Evolutionary conservation across 1,140 invertebrate species (phyloP), one percentile per base, ranked within the genome.

Genomic region (Cyclina sinensis): DNA sequence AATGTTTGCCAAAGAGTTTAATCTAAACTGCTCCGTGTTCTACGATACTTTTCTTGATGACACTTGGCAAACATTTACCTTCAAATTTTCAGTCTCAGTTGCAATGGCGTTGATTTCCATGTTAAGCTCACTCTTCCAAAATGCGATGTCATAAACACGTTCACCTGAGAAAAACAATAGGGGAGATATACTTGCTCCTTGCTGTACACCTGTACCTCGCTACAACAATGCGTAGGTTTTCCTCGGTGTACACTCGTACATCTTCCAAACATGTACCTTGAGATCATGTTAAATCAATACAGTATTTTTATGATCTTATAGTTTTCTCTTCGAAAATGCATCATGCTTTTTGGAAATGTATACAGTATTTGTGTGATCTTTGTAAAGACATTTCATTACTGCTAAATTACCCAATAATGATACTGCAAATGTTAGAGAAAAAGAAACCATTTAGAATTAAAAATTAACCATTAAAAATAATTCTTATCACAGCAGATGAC

Each of bases 91-190:
- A 86, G 97, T 98, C 94, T 99, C 98, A 2, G 97, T 97, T 62
- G 98, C 96, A 82, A 99, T 96, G 88, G 97, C 97, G 94, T 98
- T 98, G 94, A 99, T 96, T 96, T 99, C 98, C 32, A 97, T 97
- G 85, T 96, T 95, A 54, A 98, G 96, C 96, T 99, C 98, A 94
- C 98, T 98, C 76, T 98, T 97, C 98, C 98, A 99, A 95, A 98
- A 99, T 32, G 97, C 98, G n/a, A 98, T 97, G 92, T 99, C 98
- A 14, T 97, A 98, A 89, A 99, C 97, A 86, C 98, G 96, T 95
- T 99, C 98, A 0, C 98, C 98, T 78, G 98, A 88, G 88, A 88
- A 91, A 90, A 88, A 65, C 79, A 86, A 92, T 70, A 89, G 43
- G 30, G 68, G 16, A 51, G 62, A 62, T 24, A 70, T 35, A 70